A percentile compares a stretch with the other conserved stretches of the same genome.
phyloP scores from a whole-genome alignment of 2,113 vertebrate species.

The Scomber colias region DNA sequence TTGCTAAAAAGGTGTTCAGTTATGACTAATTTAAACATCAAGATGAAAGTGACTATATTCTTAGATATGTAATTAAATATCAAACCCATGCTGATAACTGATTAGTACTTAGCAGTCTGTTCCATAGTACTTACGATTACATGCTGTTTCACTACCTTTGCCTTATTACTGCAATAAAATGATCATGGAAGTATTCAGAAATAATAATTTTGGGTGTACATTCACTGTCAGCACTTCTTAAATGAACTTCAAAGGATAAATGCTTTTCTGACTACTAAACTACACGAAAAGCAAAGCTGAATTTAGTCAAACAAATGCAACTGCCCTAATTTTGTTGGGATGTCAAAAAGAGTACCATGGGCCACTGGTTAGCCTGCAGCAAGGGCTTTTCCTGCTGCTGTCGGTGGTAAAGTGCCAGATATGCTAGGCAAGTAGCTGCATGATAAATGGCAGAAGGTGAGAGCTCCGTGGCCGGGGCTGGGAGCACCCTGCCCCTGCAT shows the following conservation, averaged over 20 bases:
- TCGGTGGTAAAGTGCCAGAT: constrained; percentile 75
- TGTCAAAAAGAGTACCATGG: constrained; percentile 46
- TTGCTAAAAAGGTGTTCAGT: constrained; percentile 52
- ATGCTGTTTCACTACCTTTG: neutral
- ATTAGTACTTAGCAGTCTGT: neutral
- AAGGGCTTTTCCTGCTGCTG: constrained; percentile 55
- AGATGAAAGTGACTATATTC: constrained; percentile 26
- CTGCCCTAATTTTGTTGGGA: constrained; percentile 34
- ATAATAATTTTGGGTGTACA: neutral
- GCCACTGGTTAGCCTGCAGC: constrained; percentile 67
- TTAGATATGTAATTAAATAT: constrained; percentile 20
- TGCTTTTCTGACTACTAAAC: neutral
- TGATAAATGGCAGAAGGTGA: constrained; percentile 84
- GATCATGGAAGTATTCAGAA: too few relatives aligned
- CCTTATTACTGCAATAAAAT: neutral
- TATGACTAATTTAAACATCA: constrained; percentile 38
- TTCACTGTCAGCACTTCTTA: neutral
- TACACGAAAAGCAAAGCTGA: neutral
- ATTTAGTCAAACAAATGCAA: constrained; percentile 30
- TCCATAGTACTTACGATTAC: neutral
- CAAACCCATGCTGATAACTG: constrained; percentile 9
- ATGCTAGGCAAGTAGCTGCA: constrained; percentile 69
- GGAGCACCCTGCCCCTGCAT: constrained; percentile 71
- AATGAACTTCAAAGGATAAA: neutral
- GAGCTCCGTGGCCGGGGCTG: constrained; percentile 59